Evolutionary conservation across 1,140 invertebrate species (phyloP), one percentile per base, ranked within the genome.

Genomic region (Paramacrobiotus metropolitanus): DNA sequence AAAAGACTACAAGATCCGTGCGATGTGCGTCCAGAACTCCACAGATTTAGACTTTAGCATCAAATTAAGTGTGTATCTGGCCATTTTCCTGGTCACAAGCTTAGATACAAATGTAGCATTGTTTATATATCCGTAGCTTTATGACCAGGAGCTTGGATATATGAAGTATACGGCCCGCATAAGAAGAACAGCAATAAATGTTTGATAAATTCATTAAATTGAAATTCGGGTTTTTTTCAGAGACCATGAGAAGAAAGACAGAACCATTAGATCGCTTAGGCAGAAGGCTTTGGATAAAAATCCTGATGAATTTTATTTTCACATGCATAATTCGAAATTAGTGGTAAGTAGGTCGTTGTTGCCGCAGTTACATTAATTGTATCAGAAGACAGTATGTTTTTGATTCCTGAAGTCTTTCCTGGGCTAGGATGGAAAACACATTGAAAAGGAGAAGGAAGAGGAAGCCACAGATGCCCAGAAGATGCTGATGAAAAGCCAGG

Each of bases 221-320:
- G 29, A 29, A 61, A 20, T 15, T 21, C 44, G n/a, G n/a, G n/a
- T n/a, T 0, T 61, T 34, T 40, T 68, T 30, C 65, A 78, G 76
- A 63, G 82, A 92, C 72, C 82, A 81, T 64, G 82, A 93, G 69
- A 77, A 82, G 59, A 96, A 95, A 68, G 79, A 86, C 62, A 77
- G 79, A 30, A 84, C 85, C 0, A 68, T 97, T 0, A 86, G 89
- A 70, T 67, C 84, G n/a, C 72, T 97, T 29, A 80, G 81, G 59
- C 84, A 83, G 71, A 80, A 85, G 59, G 91, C 88, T 0, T 72
- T 92, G 20, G 84, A 94, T 67, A 86, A 82, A 71, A 98, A 97
- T 80, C 89, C 90, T 1, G 91, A 98, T 82, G 94, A 98, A 75
- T 98, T 96, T 74, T 87, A 94, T 71, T 91, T 87, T 74, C 92